Conservation (phyloP, 1,140 invertebrate genomes). For the Ericerus pela region DNA sequence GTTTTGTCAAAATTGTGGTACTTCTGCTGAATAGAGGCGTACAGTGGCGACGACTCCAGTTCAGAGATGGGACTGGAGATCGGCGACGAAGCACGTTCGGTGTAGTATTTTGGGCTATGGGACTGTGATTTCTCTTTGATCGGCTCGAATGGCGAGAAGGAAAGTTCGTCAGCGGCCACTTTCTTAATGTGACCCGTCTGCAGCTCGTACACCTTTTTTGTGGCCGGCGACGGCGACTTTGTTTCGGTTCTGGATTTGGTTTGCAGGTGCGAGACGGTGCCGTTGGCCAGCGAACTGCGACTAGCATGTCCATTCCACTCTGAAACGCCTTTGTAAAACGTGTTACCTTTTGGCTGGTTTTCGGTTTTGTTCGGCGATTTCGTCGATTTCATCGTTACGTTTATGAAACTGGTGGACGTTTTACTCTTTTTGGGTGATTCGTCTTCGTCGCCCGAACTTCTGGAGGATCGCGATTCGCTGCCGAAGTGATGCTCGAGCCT, state of each 20-base stretch:
- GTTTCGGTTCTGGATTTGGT: too few relatives aligned
- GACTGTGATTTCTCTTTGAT: background rate
- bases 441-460: slow-evolving; percentile 38
- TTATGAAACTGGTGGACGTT: slow-evolving; percentile 53
- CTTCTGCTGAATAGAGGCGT: slow-evolving; percentile 14
- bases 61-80: background rate
- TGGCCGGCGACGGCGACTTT: background rate
- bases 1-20: slow-evolving; percentile 6
- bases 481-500: slow-evolving; percentile 83
- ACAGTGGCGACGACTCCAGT: slow-evolving; percentile 16
- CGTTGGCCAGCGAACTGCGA: background rate
- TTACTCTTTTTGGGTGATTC: slow-evolving; percentile 7
- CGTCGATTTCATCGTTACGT: slow-evolving; percentile 59
- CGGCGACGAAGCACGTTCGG: background rate
- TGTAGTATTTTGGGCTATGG: background rate
- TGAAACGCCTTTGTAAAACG: slow-evolving; percentile 47
- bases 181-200: background rate
- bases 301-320: slow-evolving; percentile 42
- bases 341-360: slow-evolving; percentile 25
- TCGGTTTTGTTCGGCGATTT: slow-evolving; percentile 30
- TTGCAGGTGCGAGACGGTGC: background rate
- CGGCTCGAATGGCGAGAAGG: background rate
- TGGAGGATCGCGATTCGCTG: slow-evolving; percentile 62
- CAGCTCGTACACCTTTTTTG: slow-evolving; percentile 1
- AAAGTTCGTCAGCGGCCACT: background rate